Evolutionary conservation across 2,888 invertebrate genomes (phyloP), one percentile per base, ranked within the genome.

Genomic region (Eudemis profundana): DNA sequence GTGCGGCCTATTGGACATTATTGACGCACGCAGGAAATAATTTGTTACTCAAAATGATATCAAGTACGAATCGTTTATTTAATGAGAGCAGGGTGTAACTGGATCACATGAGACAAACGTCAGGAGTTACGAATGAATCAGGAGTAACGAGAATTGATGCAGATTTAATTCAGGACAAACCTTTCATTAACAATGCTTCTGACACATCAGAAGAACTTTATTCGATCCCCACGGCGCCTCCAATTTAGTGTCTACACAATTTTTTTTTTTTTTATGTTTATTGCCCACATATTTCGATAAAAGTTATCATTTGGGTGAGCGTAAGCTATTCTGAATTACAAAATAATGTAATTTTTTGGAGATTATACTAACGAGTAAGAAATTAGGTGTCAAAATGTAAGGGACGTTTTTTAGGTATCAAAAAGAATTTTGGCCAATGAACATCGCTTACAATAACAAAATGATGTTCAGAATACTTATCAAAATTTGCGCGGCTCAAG

Each of bases 41-140:
- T 64, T 57, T 59, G 59, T 64, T 59, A 64, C 47, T 47, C 46
- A 51, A 64, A 64, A 64, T 64, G 64, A 64, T 64, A 59, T 64
- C 59, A 64, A 64, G 64, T 59, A 64, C 64, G 59, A 51, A 64
- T 59, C 59, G 64, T 51, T 64, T 64, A 46, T 59, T 23, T 46
- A 27, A 59, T 46, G 57, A 62, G 36, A 23, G 54, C 40, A 27
- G 54, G 23, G 27, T 14, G 56, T 44, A 21, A 36, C 36, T 36
- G 36, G 46, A 59, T 47, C 57, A 36, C 19, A 27, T 47, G 57
- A 59, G 44, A 44, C 56, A 44, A 29, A 4, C 42, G 40, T 15
- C 21, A 17, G 10, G 42, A n/a, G n/a, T n/a, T n/a, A n/a, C n/a
- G n/a, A n/a, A 42, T 56, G 56, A 56, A 12, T 56, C 56, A 56